phyloP scores from a whole-genome alignment of 2,797 vertebrate genomes.

The Mormyrus hasselquistii region DNA sequence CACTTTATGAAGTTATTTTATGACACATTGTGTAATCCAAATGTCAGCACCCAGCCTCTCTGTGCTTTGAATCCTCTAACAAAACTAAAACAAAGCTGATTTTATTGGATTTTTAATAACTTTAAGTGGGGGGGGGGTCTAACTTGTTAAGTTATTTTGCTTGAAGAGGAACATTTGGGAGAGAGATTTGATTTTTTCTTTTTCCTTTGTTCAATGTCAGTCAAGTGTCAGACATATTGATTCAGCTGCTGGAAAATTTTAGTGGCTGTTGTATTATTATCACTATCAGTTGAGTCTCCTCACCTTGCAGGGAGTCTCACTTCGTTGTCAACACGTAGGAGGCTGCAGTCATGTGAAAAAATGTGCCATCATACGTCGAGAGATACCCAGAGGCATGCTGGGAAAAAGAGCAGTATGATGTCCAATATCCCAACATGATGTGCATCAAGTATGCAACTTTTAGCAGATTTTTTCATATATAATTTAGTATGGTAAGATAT shows the following conservation, averaged over 20 bases:
- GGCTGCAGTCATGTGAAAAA: neutral
- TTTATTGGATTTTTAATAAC: constrained; percentile 25
- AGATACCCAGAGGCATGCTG: neutral
- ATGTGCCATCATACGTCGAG: neutral
- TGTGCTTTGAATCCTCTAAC: constrained; percentile 19
- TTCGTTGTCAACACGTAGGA: constrained; percentile 21
- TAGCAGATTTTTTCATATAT: neutral
- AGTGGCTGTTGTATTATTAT: constrained; percentile 34
- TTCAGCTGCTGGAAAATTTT: constrained; percentile 33
- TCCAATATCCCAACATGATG: neutral
- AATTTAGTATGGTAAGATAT: neutral
- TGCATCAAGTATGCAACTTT: neutral
- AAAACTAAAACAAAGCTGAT: constrained; percentile 24
- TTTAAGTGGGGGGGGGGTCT: constrained; percentile 19
- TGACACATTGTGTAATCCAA: neutral
- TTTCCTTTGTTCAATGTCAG: constrained; percentile 29
- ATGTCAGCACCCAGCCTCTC: constrained; percentile 8
- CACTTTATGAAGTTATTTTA: neutral
- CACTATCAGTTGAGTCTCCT: constrained; percentile 37
- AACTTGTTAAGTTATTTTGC: constrained; percentile 18
- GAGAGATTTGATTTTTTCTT: constrained; percentile 29
- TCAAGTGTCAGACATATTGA: constrained; percentile 38
- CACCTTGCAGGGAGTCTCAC: constrained; percentile 21
- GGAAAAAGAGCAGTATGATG: neutral
- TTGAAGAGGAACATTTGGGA: constrained; percentile 23